Base-by-base conservation (phyloP, 2,888 invertebrate species). In the Drosophila imparisetae region DNA sequence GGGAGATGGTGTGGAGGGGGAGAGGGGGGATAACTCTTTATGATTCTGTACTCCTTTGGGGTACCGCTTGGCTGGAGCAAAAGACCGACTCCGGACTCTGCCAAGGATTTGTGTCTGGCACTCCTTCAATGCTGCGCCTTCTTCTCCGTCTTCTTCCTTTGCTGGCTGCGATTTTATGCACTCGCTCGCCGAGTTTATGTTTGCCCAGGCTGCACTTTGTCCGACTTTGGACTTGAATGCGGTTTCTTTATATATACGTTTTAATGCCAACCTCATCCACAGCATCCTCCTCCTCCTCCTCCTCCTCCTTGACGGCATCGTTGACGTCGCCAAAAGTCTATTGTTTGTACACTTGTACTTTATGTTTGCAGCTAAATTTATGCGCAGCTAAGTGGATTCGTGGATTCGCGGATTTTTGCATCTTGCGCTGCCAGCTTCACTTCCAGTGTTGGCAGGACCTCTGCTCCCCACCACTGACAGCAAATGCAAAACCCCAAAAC, bases 371-470 rank as follows among this genome's bases (percentile, higher is more conserved):
- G 81, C 69, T 53, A 79, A 84, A 86, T 86, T 86, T 86, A 86
- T 86, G 86, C 84, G 77, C 77, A 72, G 77, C 86, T 86, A 86
- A 86, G 86, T 86, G 88, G 86, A 86, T 86, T 87, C 86, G 86
- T 86, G 88, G 86, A 86, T 86, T 87, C 88, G 75, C 71, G 79
- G 77, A 84, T 83, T 83, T 69, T 67, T 55, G 60, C 61, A 68
- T 63, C 54, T 65, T 61, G 60, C 58, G n/a, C 61, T 52, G 59
- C 58, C 73, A 61, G 66, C 27, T 59, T 48, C 63, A 77, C 69
- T 53, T 73, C 77, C 77, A 60, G 63, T 55, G 61, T 30, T 30
- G 30, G 10, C 30, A 30, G 30, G 10, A 2, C 30, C 10, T 69
- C 77, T 53, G 63, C 38, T 1, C 42, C 62, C 66, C 45, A 24